These are phyloP conservation scores for Megalopta genalis DNA, from an alignment of 1,140 invertebrate species.

Conservation along the genomic window DNA sequence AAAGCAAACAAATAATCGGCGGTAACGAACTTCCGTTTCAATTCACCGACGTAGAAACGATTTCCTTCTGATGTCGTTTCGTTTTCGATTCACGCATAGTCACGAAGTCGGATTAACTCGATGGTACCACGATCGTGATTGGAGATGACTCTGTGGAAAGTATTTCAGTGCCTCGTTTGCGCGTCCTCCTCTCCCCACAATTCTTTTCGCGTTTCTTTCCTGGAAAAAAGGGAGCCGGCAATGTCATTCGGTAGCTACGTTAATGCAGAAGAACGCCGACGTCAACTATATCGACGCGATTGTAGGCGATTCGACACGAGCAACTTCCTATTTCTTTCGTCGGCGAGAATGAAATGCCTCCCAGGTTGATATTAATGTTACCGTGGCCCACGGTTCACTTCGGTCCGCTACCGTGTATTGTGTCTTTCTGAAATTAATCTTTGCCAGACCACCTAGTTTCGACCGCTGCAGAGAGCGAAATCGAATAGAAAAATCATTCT, in stretches of 20 bases:
- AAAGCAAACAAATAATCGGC: background rate
- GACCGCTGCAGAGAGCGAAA: background rate
- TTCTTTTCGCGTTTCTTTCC: background rate
- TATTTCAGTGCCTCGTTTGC: conserved; percentile 27
- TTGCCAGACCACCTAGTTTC: conserved; percentile 27
- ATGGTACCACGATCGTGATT: conserved; percentile 26
- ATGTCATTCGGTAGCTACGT: conserved; percentile 31
- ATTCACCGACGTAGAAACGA: background rate
- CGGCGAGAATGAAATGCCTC: background rate
- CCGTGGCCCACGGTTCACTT: background rate
- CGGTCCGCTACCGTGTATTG: conserved; percentile 28
- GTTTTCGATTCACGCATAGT: conserved; percentile 22
- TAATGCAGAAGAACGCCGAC: background rate
- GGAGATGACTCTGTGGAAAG: conserved; percentile 33
- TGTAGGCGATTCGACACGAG: conserved; percentile 26
- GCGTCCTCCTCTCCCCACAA: background rate
- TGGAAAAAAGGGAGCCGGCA: background rate
- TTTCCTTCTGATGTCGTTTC: conserved; percentile 14
- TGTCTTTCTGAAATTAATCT: background rate
- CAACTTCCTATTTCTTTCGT: background rate
- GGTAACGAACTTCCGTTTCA: conserved; percentile 10
- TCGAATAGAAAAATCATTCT: background rate
- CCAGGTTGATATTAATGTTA: conserved; percentile 27
- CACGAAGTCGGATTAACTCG: conserved; percentile 28
- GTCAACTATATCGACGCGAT: conserved; percentile 4